These are phyloP conservation scores for Drosophila fuyamai DNA, from an alignment of 1,140 invertebrate genomes.

Conservation along the genomic window DNA sequence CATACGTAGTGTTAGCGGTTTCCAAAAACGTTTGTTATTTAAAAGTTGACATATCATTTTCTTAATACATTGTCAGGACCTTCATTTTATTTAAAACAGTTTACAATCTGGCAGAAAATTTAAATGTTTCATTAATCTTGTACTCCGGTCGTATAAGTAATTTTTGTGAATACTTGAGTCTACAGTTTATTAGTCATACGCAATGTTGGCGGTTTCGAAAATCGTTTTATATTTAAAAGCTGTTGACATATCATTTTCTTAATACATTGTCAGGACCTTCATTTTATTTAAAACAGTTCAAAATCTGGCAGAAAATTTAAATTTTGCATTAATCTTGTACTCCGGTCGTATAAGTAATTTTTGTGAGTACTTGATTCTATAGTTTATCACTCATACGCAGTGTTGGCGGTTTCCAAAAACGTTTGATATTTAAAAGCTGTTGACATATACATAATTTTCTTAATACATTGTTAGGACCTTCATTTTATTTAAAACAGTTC, in stretches of 20 bases:
- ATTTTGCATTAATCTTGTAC: too few relatives aligned
- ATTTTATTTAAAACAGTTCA: background rate
- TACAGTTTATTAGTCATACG: slow-evolving; percentile 10
- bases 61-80: background rate
- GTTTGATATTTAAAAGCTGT: background rate
- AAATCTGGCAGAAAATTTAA: background rate
- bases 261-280: background rate
- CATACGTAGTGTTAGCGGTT: slow-evolving; percentile 2
- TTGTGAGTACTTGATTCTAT: too few relatives aligned
- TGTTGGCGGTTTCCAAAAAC: background rate
- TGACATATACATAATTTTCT: background rate
- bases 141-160: too few relatives aligned
- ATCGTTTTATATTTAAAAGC: background rate
- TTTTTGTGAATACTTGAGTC: too few relatives aligned
- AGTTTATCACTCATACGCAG: slow-evolving; percentile 8
- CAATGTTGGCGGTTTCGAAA: background rate
- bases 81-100: background rate
- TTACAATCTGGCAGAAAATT: background rate
- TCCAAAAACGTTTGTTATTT: background rate
- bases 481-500: background rate
- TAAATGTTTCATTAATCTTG: too few relatives aligned
- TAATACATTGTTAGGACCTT: background rate
- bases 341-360: too few relatives aligned
- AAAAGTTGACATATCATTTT: background rate
- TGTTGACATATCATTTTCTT: background rate